Conservation (phyloP, 2,888 invertebrate genomes). For the Fissipunctia ypsillon region DNA sequence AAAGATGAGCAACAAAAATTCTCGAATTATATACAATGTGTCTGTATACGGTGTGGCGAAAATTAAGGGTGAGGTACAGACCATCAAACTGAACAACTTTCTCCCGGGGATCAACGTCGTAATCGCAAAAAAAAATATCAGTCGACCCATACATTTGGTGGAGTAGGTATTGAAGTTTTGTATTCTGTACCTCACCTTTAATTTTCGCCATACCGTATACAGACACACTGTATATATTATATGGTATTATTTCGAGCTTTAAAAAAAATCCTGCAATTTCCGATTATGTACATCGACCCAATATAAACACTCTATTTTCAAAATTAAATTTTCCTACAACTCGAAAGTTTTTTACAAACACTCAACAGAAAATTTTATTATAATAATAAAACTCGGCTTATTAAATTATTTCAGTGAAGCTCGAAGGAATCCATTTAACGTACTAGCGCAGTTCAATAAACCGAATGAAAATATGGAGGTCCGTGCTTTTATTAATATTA, state of each 20-base stretch:
- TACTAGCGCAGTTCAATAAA: slow-evolving; percentile 39
- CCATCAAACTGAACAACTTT: too few relatives aligned
- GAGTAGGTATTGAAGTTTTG: too few relatives aligned
- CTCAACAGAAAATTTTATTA: not conserved
- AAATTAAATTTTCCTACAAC: not conserved
- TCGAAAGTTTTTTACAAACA: slow-evolving; percentile 1
- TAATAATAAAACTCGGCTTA: slow-evolving; percentile 3
- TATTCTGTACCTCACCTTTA: too few relatives aligned
- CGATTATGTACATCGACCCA: not conserved
- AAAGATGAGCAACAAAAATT: not conserved
- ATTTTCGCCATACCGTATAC: too few relatives aligned
- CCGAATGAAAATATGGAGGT: slow-evolving; percentile 37
- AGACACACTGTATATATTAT: too few relatives aligned
- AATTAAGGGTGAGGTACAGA: too few relatives aligned
- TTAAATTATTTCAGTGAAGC: slow-evolving; percentile 15
- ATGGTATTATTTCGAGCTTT: not conserved
- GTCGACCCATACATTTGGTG: too few relatives aligned
- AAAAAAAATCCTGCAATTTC: not conserved
- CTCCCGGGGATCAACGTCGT: too few relatives aligned
- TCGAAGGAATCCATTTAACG: slow-evolving; percentile 31
- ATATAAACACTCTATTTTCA: slow-evolving; percentile 9
- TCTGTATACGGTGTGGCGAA: too few relatives aligned
- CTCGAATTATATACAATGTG: too few relatives aligned
- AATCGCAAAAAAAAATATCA: too few relatives aligned
- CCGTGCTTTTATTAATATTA: slow-evolving; percentile 15